phyloP scores from a whole-genome alignment of 2,113 vertebrate species.

The Willisornis vidua region DNA sequence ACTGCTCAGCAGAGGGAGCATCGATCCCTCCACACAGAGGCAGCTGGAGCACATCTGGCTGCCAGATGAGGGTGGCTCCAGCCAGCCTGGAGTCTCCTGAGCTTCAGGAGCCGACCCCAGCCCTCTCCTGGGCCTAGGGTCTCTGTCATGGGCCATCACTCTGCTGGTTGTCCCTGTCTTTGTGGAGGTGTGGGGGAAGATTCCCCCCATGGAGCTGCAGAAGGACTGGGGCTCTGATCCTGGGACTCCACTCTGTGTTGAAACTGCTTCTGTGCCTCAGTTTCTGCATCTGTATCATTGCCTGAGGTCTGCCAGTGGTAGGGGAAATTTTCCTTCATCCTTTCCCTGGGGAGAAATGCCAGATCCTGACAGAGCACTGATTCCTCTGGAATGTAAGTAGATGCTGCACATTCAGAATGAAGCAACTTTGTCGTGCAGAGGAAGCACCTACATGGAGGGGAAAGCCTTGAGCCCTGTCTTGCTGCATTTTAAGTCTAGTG shows the following conservation, averaged over 20 bases:
- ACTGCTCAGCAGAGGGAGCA: slow-evolving; percentile 10
- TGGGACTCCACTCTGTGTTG: background rate
- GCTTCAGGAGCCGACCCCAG: background rate
- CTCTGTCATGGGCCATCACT: background rate
- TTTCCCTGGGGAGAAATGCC: background rate
- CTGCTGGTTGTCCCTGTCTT: background rate
- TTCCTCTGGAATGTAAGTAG: background rate
- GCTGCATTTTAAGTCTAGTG: background rate
- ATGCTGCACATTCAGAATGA: background rate
- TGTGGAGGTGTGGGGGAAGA: background rate
- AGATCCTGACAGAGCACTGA: background rate
- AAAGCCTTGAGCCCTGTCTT: background rate
- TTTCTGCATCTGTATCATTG: background rate
- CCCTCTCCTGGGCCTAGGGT: background rate
- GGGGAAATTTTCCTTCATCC: background rate
- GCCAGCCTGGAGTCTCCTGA: background rate
- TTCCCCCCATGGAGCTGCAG: background rate
- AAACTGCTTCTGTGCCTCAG: background rate
- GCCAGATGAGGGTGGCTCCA: slow-evolving; percentile 9
- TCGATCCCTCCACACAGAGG: background rate
- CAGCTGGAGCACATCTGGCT: slow-evolving; percentile 53
- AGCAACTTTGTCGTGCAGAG: background rate
- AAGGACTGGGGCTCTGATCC: background rate
- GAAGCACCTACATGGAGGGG: rapidly evolving
- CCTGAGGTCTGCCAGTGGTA: rapidly evolving